A percentile compares a stretch with the other conserved stretches of the same genome.
Evolutionary conservation across 2,113 vertebrate species (phyloP).

Genomic region (Heliornis fulica): DNA sequence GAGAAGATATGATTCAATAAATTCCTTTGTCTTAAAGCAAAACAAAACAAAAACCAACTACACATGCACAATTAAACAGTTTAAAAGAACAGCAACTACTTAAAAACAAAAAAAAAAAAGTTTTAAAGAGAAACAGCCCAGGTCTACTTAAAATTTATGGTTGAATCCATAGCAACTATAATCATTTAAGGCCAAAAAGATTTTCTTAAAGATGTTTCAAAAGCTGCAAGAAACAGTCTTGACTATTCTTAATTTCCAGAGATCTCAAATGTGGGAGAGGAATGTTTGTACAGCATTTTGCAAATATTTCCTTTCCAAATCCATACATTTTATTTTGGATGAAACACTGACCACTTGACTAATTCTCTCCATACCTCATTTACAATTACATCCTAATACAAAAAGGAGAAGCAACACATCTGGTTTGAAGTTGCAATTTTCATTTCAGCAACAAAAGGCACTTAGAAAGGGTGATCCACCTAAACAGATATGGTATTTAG

Average conservation of each 20-base stretch:
- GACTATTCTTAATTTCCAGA: background rate
- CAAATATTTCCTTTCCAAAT: background rate
- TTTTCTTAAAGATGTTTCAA: too few relatives aligned
- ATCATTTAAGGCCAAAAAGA: background rate
- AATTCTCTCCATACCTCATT: background rate
- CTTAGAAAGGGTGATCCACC: background rate
- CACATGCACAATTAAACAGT: background rate
- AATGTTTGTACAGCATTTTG: background rate
- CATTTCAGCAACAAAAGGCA: background rate
- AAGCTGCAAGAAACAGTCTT: background rate
- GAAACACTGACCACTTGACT: background rate
- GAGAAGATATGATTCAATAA: background rate
- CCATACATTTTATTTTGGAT: background rate
- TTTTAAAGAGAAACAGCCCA: background rate
- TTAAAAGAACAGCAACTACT: background rate
- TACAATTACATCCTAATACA: background rate
- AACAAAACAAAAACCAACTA: background rate
- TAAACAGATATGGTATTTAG: background rate
- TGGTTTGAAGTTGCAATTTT: background rate
- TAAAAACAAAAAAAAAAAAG: background rate
- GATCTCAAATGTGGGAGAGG: background rate
- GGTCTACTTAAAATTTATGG: background rate
- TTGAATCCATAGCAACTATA: background rate
- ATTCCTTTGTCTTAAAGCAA: background rate
- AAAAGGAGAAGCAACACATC: background rate